Evolutionary conservation across 1,140 invertebrate genomes (phyloP).

Genomic region (Brevipalpus yothersi): DNA sequence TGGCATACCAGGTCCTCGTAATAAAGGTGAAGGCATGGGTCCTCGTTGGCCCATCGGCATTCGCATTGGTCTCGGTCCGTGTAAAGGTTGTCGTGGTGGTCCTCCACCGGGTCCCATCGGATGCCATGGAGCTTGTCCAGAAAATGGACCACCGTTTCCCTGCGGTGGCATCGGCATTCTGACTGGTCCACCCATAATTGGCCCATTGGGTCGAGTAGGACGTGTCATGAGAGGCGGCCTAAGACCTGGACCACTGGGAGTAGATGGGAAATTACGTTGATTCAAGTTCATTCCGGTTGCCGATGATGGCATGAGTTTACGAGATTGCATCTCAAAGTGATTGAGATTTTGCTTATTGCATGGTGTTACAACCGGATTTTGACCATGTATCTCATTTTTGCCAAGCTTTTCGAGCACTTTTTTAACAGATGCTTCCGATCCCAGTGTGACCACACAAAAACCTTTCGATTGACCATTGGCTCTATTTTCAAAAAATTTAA

Average conservation of each 20-base stretch:
- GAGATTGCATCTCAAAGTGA: conserved; percentile 28
- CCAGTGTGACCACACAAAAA: conserved; percentile 71
- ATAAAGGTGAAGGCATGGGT: not conserved
- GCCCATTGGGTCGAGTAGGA: conserved; percentile 3
- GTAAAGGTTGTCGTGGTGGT: not conserved
- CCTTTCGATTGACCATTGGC: conserved; percentile 98
- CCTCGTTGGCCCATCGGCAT: not conserved
- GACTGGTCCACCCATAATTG: not conserved
- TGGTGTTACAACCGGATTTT: conserved; percentile 73
- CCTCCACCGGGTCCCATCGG: not conserved
- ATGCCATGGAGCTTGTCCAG: not conserved
- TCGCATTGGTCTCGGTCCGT: not conserved
- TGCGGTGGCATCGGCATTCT: not conserved
- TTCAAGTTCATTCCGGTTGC: not conserved
- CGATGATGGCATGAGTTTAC: conserved; percentile 16
- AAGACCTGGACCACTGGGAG: not conserved
- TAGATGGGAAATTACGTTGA: conserved; percentile 13
- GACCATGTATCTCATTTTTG: conserved; percentile 71
- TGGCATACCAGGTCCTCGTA: not conserved
- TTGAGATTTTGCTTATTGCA: conserved; percentile 72
- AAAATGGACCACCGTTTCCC: not conserved
- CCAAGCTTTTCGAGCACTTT: conserved; percentile 71
- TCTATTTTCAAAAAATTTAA: conserved; percentile 98
- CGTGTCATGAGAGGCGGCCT: conserved; percentile 12
- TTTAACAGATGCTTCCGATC: conserved; percentile 69